A percentile compares a stretch with the other conserved stretches of the same genome.
Conservation (phyloP, 1,140 invertebrate genomes). For the Odontomachus brunneus region DNA sequence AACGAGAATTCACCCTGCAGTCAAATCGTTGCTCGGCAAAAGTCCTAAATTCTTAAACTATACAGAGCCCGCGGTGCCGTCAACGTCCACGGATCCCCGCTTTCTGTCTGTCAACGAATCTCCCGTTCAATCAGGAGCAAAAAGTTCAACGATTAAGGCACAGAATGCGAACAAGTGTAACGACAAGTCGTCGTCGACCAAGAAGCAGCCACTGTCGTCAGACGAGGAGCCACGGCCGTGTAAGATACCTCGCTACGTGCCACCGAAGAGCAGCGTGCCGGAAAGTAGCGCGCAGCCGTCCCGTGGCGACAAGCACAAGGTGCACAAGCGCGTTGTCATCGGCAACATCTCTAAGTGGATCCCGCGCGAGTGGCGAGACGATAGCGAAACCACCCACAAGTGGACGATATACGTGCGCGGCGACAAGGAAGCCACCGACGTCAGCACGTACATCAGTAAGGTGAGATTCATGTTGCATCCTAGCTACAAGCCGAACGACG, state of each 20-base stretch:
- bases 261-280: constrained; percentile 78
- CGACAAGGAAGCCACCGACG: constrained; percentile 87
- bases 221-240: constrained; percentile 63
- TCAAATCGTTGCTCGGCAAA: constrained; percentile 89
- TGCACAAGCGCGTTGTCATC: constrained; percentile 86
- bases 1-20: constrained; percentile 89
- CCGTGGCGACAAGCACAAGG: constrained; percentile 79
- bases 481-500: constrained; percentile 95
- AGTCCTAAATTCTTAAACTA: constrained; percentile 70
- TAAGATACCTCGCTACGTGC: constrained; percentile 83
- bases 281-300: constrained; percentile 69
- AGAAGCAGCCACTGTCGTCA: constrained; percentile 22
- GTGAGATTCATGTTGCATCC: constrained; percentile 94
- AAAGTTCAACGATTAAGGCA: background rate
- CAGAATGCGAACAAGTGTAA: background rate
- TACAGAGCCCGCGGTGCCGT: constrained; percentile 56
- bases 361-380: constrained; percentile 88
- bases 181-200: background rate
- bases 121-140: background rate
- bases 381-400: constrained; percentile 91
- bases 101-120: background rate
- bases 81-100: constrained; percentile 60
- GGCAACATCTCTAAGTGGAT: constrained; percentile 96
- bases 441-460: constrained; percentile 90
- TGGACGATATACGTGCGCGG: constrained; percentile 95